Conservation (phyloP, 2,113 vertebrate species). For the Cyanoramphus novaezelandiae region DNA sequence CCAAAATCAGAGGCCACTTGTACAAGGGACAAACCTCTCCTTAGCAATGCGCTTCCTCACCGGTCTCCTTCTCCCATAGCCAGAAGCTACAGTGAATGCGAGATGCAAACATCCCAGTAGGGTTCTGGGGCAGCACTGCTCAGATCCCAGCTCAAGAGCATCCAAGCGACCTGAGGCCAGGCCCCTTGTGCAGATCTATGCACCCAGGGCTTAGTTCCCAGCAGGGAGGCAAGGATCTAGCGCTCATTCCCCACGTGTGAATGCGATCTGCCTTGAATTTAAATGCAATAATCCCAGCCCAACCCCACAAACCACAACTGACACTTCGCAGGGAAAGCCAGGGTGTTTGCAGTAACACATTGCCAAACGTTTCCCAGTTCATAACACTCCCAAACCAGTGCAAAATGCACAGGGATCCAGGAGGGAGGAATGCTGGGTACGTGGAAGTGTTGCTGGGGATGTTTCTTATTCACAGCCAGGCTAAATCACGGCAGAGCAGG, state of each 20-base stretch:
- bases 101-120: neutral
- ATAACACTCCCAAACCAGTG: neutral
- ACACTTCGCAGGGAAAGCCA: neutral
- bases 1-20: neutral
- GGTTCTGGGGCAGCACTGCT: neutral
- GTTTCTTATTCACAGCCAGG: neutral
- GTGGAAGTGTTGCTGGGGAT: neutral
- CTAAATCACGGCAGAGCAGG: neutral
- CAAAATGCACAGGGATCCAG: neutral
- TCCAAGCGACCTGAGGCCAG: neutral
- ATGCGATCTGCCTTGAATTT: constrained; percentile 41
- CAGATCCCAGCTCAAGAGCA: neutral
- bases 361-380: neutral
- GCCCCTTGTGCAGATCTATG: neutral
- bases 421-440: neutral
- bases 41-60: neutral
- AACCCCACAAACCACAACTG: neutral
- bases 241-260: neutral
- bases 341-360: neutral
- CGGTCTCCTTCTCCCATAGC: neutral
- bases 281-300: neutral
- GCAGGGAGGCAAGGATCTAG: neutral
- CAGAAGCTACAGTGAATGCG: neutral
- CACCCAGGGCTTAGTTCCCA: neutral
- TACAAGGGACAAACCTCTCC: neutral